phyloP scores from a whole-genome alignment of 2,797 vertebrate genomes.

The Ptychadena robeensis region DNA sequence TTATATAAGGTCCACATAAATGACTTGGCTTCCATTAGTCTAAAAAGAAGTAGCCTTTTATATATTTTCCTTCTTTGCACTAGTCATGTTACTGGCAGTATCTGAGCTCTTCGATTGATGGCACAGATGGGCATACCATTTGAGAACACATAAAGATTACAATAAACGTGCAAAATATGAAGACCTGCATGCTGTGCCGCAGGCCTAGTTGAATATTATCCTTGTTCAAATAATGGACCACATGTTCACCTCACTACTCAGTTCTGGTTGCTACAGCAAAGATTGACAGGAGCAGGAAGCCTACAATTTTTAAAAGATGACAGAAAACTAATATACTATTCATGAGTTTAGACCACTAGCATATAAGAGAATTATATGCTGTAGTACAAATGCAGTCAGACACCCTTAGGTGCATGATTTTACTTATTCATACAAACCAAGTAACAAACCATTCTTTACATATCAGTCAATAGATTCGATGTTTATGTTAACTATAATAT shows the following conservation, averaged over 20 bases:
- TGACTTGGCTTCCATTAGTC: neutral
- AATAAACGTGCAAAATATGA: slow-evolving; percentile 71
- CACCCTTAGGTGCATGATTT: too few species aligned
- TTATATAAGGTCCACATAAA: neutral
- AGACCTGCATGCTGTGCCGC: slow-evolving; percentile 74
- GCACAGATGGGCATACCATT: slow-evolving; percentile 68
- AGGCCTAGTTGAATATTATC: slow-evolving; percentile 82
- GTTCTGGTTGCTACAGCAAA: slow-evolving; percentile 75
- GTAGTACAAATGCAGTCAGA: too few species aligned
- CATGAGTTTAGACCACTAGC: neutral
- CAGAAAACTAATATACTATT: slow-evolving; percentile 7
- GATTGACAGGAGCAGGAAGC: slow-evolving; percentile 65
- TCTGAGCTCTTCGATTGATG: slow-evolving; percentile 57
- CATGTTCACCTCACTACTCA: slow-evolving; percentile 78
- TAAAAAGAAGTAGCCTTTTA: neutral
- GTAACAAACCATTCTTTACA: too few species aligned
- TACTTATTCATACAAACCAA: too few species aligned
- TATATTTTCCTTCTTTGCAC: slow-evolving; percentile 13
- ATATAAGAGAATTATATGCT: too few species aligned
- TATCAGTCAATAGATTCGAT: too few species aligned
- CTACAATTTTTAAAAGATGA: slow-evolving; percentile 60
- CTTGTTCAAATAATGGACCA: slow-evolving; percentile 80
- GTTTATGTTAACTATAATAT: too few species aligned
- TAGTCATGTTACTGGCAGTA: slow-evolving; percentile 14
- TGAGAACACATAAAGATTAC: slow-evolving; percentile 69